Base-by-base conservation (phyloP, 2,888 invertebrate species). In the Onchidella celtica region DNA sequence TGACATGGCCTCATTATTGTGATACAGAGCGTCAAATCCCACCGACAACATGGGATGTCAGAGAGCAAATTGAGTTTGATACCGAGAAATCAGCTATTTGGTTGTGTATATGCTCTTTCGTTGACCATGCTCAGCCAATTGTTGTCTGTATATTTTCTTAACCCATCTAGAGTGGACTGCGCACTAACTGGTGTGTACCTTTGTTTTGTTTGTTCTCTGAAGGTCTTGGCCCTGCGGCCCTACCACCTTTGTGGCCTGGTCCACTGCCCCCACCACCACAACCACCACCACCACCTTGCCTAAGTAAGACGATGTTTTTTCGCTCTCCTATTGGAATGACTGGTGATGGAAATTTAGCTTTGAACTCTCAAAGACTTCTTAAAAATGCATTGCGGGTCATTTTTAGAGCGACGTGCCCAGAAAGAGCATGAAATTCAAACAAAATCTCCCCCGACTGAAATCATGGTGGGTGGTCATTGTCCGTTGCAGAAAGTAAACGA, bases 151-250 rank as follows among this genome's bases (percentile, higher is more conserved):
- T 38, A 38, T 61, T 3, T 72, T 34, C 29, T 68, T 38, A 68
- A 70, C 59, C 70, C 32, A 3, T 17, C 27, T 32, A 21, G 69
- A 47, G 61, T 70, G 61, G 59, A 70, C 77, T 57, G 9, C 34
- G n/a, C 29, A 79, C 73, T 73, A 66, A 79, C 73, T n/a, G 40
- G 65, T 55, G 55, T 73, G 73, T 73, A 55, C 57, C 36, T 69
- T 79, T 79, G 72, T 79, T 76, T 68, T 69, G 59, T 72, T 65
- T 76, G 40, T 47, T 61, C 55, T 78, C 55, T 57, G 72, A 66
- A 79, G 79, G 79, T 79, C 66, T 79, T 73, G 79, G 73, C 57
- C 79, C 65, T 32, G 65, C 79, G 55, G 79, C 63, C 36, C 73
- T 79, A n/a, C 65, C 79, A 55, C 27, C 70, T 17, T 14, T 73